phyloP scores from a whole-genome alignment of 1,140 invertebrate species.

The Drosophila elegans region DNA sequence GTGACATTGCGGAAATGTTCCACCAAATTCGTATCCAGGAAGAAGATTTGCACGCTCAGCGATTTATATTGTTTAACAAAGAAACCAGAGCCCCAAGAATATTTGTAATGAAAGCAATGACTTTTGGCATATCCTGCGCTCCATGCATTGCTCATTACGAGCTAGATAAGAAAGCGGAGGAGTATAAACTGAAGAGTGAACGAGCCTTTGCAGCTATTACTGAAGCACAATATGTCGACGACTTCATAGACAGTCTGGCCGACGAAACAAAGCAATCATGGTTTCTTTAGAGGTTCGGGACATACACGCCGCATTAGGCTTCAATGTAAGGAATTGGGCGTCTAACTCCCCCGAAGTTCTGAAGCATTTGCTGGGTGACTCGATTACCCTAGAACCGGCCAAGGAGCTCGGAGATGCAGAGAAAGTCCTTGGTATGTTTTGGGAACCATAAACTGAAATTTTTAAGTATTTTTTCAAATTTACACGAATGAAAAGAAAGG shows the following conservation, averaged over 20 bases:
- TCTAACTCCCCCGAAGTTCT: too few relatives aligned
- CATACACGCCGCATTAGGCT: too few relatives aligned
- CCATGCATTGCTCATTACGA: not conserved
- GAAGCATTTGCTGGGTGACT: too few relatives aligned
- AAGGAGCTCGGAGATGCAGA: too few relatives aligned
- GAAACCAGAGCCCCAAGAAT: not conserved
- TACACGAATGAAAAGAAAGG: too few relatives aligned
- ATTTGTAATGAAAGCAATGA: not conserved
- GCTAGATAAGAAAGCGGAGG: not conserved
- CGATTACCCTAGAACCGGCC: too few relatives aligned
- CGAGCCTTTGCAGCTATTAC: not conserved
- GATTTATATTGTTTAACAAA: not conserved
- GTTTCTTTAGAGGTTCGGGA: too few relatives aligned
- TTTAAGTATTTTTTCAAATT: too few relatives aligned
- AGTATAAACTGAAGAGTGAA: not conserved
- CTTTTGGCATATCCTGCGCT: conserved; percentile 2
- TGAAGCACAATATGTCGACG: not conserved
- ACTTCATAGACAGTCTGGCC: not conserved
- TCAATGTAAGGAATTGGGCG: too few relatives aligned
- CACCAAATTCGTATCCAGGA: not conserved
- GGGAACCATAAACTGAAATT: too few relatives aligned
- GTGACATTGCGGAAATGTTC: not conserved
- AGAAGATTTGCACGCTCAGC: not conserved
- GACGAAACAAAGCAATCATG: too few relatives aligned
- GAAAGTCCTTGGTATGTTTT: not conserved